A percentile compares a stretch with the other conserved stretches of the same genome.
These are phyloP conservation scores for Fukomys damarensis DNA, from an alignment of 2,113 vertebrate species.

Conservation along the genomic window DNA sequence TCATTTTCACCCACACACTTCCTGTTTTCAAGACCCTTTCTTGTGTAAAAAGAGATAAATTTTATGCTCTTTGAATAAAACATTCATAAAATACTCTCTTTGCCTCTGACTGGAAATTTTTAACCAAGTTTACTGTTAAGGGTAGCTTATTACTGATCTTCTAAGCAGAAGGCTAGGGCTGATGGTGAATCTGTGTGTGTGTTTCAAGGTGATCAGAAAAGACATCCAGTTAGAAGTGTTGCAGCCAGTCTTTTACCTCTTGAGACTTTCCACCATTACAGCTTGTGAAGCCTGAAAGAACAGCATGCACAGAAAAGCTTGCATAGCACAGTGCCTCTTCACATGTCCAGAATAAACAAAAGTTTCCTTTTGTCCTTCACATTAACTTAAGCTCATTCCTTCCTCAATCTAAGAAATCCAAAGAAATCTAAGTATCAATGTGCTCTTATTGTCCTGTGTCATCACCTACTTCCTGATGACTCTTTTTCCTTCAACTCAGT, in stretches of 20 bases:
- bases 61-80: neutral
- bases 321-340: neutral
- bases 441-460: neutral
- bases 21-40: neutral
- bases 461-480: neutral
- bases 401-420: neutral
- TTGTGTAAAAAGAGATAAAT: neutral
- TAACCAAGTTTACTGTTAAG: neutral
- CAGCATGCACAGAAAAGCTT: rapidly evolving
- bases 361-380: neutral
- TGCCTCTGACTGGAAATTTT: neutral
- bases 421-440: neutral
- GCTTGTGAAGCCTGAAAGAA: rapidly evolving
- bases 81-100: neutral
- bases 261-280: rapidly evolving
- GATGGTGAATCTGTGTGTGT: neutral
- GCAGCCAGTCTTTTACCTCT: rapidly evolving
- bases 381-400: neutral
- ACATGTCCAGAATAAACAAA: neutral
- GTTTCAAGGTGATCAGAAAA: neutral
- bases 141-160: neutral
- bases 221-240: neutral
- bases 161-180: neutral
- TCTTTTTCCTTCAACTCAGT: neutral
- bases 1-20: neutral